These are phyloP conservation scores for Brachionus plicatilis DNA, from an alignment of 1,140 invertebrate species.

Conservation along the genomic window DNA sequence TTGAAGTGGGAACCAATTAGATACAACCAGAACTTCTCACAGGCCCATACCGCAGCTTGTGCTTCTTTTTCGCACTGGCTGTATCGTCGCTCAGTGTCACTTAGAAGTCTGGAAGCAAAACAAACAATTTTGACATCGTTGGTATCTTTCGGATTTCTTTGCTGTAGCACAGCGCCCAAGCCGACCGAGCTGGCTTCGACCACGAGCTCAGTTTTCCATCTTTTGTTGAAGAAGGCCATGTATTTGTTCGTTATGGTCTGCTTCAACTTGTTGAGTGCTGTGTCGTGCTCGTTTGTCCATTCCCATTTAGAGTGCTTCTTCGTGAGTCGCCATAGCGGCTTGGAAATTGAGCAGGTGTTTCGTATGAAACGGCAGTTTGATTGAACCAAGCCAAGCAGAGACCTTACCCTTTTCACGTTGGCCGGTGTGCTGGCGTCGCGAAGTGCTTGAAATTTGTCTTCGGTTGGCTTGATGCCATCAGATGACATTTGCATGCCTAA, in stretches of 20 bases:
- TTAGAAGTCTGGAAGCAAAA: not conserved
- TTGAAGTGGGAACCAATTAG: not conserved
- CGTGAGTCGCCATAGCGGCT: slow-evolving; percentile 44
- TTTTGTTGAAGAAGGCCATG: not conserved
- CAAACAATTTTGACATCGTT: too few relatives aligned
- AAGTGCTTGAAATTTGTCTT: too few relatives aligned
- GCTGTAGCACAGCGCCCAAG: slow-evolving; percentile 52
- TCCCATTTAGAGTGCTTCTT: slow-evolving; percentile 43
- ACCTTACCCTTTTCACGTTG: too few relatives aligned
- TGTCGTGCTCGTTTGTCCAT: slow-evolving; percentile 41
- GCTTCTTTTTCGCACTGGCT: not conserved
- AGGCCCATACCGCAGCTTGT: not conserved
- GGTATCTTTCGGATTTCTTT: too few relatives aligned
- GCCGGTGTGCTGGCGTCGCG: too few relatives aligned
- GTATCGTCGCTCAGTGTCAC: not conserved
- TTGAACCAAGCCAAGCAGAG: slow-evolving; percentile 4
- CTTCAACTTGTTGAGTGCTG: slow-evolving; percentile 8
- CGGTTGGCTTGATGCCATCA: too few relatives aligned
- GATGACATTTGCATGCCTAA: too few relatives aligned
- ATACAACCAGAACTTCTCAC: not conserved
- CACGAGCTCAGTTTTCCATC: not conserved
- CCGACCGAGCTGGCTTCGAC: slow-evolving; percentile 47
- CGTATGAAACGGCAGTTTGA: not conserved
- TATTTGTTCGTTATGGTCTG: not conserved
- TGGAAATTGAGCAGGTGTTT: not conserved